phyloP scores from a whole-genome alignment of 2,113 vertebrate genomes.

The Mus spicilegus region DNA sequence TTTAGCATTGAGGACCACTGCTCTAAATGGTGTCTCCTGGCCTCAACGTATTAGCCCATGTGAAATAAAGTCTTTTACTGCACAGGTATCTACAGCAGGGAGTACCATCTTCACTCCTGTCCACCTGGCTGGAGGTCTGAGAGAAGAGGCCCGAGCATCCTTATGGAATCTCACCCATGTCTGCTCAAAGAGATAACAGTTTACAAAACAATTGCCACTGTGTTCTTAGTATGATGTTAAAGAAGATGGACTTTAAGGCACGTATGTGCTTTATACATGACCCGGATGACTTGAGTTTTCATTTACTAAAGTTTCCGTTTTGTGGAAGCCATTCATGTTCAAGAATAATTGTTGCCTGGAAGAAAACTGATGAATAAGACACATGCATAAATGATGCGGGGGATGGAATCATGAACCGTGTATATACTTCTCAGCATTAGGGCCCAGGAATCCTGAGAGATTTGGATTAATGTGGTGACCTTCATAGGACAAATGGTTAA shows the following conservation, averaged over 20 bases:
- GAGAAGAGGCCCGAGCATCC: conserved; percentile 15
- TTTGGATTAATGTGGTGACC: conserved; percentile 43
- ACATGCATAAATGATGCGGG: conserved; percentile 10
- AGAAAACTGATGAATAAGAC: conserved; percentile 44
- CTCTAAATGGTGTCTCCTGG: neutral
- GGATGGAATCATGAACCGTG: conserved; percentile 16
- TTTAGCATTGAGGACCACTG: neutral
- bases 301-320: conserved; percentile 51
- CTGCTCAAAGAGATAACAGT: conserved; percentile 3
- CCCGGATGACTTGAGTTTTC: neutral
- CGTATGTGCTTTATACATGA: neutral
- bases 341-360: conserved; percentile 32
- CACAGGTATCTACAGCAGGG: conserved; percentile 42
- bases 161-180: neutral
- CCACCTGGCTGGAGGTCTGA: conserved; percentile 50
- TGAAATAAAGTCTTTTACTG: conserved; percentile 70
- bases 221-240: neutral
- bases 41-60: neutral
- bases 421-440: neutral
- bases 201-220: neutral
- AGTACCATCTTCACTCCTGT: neutral
- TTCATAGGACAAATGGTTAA: conserved; percentile 7
- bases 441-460: conserved; percentile 56
- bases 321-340: conserved; percentile 70
- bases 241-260: neutral